Evolutionary conservation across 1,140 invertebrate species (phyloP), one percentile per base, ranked within the genome.

Genomic region (Papilio helenus): DNA sequence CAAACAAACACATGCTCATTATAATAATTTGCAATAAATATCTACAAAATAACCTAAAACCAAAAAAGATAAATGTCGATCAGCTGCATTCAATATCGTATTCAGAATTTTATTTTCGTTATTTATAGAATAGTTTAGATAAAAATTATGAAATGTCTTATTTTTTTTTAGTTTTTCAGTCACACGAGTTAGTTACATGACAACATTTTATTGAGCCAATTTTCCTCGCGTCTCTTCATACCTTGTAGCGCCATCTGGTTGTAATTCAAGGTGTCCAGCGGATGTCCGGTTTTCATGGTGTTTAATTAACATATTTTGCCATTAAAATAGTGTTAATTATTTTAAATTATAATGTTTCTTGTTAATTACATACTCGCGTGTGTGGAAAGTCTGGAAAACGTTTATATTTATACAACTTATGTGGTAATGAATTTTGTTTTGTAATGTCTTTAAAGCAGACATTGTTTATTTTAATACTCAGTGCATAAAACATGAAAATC

Each of bases 151-250:
- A 12, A 12, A 26, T 14, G 26, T 14, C 4, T 65, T 8, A 12
- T 0, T 3, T 4, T 29, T 34, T 65, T 68, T 34, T 26, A 26
- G 5, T 65, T 65, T 61, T 10, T 1, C 12, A 68, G 3, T 29
- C 4, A 29, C 5, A 34, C 14, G 26, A 68, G 9, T 68, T 7
- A 5, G 26, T 34, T 68, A 34, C 26, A 68, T 68, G 61, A 29
- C 61, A 68, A 68, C 61, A 68, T 68, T 68, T 34, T 68, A 68
- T 68, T 68, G 61, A 68, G 34, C 26, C 61, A 68, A 68, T 34
- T 34, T 18, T 34, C 26, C 29, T 26, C 23, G 26, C 26, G 61
- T 68, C 26, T 68, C 26, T 26, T 26, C 12, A 16, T n/a, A n/a
- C n/a, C 26, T 29, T 61, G 61, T 16, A 16, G 12, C 61, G 61